phyloP scores from a whole-genome alignment of 2,113 vertebrate species.

The Tauraco erythrolophus region DNA sequence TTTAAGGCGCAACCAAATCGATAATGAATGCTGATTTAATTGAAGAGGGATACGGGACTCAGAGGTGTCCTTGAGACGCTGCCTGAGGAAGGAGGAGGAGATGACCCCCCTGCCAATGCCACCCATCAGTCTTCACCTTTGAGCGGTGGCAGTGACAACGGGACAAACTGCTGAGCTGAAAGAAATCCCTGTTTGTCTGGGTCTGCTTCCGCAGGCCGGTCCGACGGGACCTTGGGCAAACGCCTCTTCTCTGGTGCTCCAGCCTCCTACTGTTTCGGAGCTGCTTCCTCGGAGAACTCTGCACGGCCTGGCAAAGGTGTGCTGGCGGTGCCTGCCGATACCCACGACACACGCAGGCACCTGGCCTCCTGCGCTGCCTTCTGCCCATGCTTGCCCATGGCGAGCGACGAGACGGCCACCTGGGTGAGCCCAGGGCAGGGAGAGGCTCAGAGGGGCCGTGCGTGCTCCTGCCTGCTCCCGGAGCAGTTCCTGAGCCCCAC shows the following conservation, averaged over 20 bases:
- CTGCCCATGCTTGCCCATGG: accelerated
- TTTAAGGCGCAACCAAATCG: conserved; percentile 50
- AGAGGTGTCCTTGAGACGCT: conserved; percentile 43
- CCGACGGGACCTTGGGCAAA: background rate
- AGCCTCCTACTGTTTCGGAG: background rate
- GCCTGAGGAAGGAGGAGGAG: background rate
- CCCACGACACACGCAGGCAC: background rate
- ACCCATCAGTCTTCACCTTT: background rate
- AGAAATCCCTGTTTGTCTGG: background rate
- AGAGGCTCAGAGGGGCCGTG: background rate
- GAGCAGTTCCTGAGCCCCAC: background rate
- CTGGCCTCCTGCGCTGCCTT: background rate
- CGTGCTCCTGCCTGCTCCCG: background rate
- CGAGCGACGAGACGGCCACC: background rate
- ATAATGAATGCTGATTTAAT: conserved; percentile 53
- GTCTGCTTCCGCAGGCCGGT: background rate
- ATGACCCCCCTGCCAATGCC: background rate
- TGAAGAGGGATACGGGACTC: conserved; percentile 18
- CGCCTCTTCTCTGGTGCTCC: background rate
- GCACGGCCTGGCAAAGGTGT: background rate
- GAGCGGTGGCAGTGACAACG: background rate
- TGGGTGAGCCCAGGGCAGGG: background rate
- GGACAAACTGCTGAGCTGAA: background rate
- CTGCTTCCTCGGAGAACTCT: background rate
- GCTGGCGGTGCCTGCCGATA: background rate